phyloP scores from a whole-genome alignment of 2,113 vertebrate species.

The Melozone crissalis region DNA sequence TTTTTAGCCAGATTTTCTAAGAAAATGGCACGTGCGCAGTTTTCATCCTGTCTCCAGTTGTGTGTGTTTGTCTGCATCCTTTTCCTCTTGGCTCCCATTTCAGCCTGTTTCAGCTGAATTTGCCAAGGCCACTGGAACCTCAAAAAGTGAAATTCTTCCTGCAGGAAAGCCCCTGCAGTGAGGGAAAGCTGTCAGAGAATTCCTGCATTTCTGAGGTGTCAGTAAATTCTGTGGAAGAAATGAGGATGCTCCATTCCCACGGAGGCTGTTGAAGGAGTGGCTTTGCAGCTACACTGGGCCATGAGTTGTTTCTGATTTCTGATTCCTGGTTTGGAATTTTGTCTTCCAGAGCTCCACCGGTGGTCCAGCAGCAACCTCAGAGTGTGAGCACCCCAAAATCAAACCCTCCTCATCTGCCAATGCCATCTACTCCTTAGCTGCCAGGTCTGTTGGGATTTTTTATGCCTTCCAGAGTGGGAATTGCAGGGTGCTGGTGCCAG shows the following conservation, averaged over 20 bases:
- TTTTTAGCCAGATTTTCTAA: neutral
- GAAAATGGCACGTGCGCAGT: neutral
- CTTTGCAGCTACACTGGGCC: neutral
- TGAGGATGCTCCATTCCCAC: neutral
- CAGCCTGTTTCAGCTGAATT: neutral
- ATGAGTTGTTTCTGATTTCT: neutral
- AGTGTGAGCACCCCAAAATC: slow-evolving; percentile 91
- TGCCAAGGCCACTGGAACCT: neutral
- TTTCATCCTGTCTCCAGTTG: neutral
- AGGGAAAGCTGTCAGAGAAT: neutral
- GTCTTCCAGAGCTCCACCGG: slow-evolving; percentile 78
- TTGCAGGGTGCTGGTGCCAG: neutral
- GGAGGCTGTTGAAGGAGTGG: neutral
- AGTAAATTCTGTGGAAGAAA: neutral
- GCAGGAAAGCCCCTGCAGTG: neutral
- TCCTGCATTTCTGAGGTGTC: neutral
- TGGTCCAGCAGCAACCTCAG: slow-evolving; percentile 66
- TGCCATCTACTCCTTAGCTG: slow-evolving; percentile 91
- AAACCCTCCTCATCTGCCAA: slow-evolving; percentile 91
- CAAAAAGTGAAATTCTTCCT: neutral
- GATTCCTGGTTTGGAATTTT: neutral
- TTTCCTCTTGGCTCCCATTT: neutral
- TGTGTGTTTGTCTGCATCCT: neutral
- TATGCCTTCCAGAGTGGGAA: neutral
- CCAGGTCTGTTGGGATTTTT: slow-evolving; percentile 76